Conservation (phyloP, 2,797 vertebrate genomes). For the Leptodactylus fallax region DNA sequence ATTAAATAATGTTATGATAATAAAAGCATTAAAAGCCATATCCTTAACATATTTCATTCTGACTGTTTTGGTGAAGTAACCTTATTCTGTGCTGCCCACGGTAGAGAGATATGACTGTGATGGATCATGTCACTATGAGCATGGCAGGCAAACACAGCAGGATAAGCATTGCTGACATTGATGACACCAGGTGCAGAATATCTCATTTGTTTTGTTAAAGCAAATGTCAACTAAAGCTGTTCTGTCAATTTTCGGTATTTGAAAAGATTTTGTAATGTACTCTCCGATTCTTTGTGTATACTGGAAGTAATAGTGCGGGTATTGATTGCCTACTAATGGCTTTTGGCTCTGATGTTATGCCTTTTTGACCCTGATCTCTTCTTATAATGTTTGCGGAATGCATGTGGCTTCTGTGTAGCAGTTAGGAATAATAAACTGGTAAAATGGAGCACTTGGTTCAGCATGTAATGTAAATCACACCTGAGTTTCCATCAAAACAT, state of each 20-base stretch:
- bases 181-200: neutral
- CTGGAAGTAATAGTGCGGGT: neutral
- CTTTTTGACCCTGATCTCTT: neutral
- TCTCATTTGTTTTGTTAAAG: constrained; percentile 17
- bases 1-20: too few species aligned
- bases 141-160: neutral
- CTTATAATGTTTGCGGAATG: neutral
- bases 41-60: neutral
- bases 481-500: neutral
- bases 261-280: constrained; percentile 14
- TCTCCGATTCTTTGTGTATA: neutral
- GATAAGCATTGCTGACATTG: neutral
- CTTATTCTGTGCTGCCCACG: neutral
- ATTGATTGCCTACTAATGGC: constrained; percentile 9
- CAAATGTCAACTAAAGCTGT: constrained; percentile 16
- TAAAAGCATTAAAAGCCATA: neutral
- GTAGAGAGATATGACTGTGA: neutral
- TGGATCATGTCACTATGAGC: neutral
- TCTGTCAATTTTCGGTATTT: neutral
- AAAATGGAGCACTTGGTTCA: constrained; percentile 7
- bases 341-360: neutral
- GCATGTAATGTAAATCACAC: neutral
- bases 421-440: neutral
- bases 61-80: neutral
- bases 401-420: neutral